Conservation (phyloP, 2,888 invertebrate species). For the Phlogophora meticulosa region DNA sequence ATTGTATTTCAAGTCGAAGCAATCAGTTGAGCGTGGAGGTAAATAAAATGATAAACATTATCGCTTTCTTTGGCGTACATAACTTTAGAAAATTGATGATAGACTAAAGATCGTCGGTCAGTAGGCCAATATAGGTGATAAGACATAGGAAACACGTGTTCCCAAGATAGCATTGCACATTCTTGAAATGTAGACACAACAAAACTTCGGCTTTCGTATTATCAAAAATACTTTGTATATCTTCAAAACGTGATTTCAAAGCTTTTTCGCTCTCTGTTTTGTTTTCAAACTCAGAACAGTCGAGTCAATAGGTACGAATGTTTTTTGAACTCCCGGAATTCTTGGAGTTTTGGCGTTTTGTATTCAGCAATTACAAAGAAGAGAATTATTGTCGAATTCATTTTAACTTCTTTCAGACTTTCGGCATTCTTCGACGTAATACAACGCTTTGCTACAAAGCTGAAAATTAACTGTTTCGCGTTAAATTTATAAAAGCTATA, state of each 20-base stretch:
- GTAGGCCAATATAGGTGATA: constrained; percentile 59
- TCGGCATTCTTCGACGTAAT: constrained; percentile 18
- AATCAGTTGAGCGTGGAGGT: constrained; percentile 69
- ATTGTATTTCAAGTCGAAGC: constrained; percentile 69
- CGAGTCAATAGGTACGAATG: background rate
- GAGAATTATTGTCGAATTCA: constrained; percentile 18
- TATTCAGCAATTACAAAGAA: constrained; percentile 37
- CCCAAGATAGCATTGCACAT: constrained; percentile 28
- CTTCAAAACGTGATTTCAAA: background rate
- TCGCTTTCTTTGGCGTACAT: constrained; percentile 44
- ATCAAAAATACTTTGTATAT: constrained; percentile 1
- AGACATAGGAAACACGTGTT: constrained; percentile 46
- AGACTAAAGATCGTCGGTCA: constrained; percentile 47
- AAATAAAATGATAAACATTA: constrained; percentile 61
- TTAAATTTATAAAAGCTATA: background rate
- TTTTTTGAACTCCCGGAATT: constrained; percentile 2
- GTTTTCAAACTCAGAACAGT: background rate
- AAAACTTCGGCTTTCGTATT: constrained; percentile 11
- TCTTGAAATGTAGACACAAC: constrained; percentile 23
- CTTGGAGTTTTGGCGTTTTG: constrained; percentile 1
- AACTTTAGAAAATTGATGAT: constrained; percentile 31
- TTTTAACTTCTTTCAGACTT: constrained; percentile 15
- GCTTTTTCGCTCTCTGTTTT: background rate
- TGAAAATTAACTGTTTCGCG: background rate
- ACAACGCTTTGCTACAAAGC: constrained; percentile 6